Evolutionary conservation across 1,140 invertebrate genomes (phyloP).

Genomic region (Drosophila miranda): DNA sequence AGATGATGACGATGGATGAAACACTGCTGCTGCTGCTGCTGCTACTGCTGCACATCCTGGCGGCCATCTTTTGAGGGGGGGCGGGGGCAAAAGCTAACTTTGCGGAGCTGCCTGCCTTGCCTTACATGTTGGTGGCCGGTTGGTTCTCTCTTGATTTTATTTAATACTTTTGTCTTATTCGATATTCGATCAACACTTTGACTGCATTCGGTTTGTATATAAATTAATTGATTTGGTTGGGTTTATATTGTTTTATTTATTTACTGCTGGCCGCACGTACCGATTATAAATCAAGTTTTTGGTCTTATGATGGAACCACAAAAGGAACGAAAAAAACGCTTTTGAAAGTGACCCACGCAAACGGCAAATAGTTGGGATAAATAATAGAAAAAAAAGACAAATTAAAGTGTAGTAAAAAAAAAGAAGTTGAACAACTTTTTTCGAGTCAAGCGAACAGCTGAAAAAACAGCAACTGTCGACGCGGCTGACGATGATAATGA

Average conservation of each 20-base stretch:
- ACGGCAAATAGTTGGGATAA: slow-evolving; percentile 65
- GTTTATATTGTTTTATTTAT: slow-evolving; percentile 60
- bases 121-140: slow-evolving; percentile 54
- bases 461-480: slow-evolving; percentile 69
- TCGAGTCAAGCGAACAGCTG: slow-evolving; percentile 61
- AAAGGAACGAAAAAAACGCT: slow-evolving; percentile 32
- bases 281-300: slow-evolving; percentile 49
- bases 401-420: slow-evolving; percentile 75
- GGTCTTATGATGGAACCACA: slow-evolving; percentile 33
- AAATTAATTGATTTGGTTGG: slow-evolving; percentile 38
- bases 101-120: slow-evolving; percentile 8
- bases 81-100: slow-evolving; percentile 40
- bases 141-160: slow-evolving; percentile 22
- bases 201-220: slow-evolving; percentile 41
- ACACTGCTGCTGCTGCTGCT: slow-evolving; percentile 28
- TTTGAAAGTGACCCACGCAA: slow-evolving; percentile 73
- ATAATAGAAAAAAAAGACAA: slow-evolving; percentile 65
- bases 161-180: slow-evolving; percentile 32
- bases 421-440: slow-evolving; percentile 74
- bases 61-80: slow-evolving; percentile 70
- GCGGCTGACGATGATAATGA: background rate
- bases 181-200: slow-evolving; percentile 62
- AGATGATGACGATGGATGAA: slow-evolving; percentile 47
- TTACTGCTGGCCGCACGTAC: slow-evolving; percentile 53
- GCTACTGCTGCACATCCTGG: slow-evolving; percentile 59